phyloP scores from a whole-genome alignment of 2,113 vertebrate species.

The Odobenus rosmarus region DNA sequence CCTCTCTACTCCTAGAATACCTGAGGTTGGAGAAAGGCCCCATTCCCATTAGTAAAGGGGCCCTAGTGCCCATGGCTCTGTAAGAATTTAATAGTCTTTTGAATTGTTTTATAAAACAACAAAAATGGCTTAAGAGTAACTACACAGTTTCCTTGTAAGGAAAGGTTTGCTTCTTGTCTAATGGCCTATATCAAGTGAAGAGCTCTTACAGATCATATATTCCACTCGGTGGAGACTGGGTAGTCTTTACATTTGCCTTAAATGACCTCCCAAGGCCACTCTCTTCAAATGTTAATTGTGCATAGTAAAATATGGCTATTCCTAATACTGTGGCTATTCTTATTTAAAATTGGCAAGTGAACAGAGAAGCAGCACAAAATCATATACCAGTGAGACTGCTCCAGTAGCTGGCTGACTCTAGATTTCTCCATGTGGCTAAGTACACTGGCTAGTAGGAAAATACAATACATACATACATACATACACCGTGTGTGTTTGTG shows the following conservation, averaged over 20 bases:
- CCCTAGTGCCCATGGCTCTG: not conserved
- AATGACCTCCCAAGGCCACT: not conserved
- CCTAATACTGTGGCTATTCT: not conserved
- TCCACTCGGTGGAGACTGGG: not conserved
- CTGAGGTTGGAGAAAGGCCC: not conserved
- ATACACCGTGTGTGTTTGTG: not conserved
- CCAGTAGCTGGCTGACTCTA: not conserved
- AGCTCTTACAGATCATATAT: not conserved
- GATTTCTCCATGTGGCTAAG: not conserved
- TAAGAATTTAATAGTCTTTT: not conserved
- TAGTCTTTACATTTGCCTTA: not conserved
- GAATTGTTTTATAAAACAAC: constrained; percentile 22
- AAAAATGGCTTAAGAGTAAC: not conserved
- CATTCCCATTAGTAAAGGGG: not conserved
- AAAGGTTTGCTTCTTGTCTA: not conserved
- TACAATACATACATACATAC: not conserved
- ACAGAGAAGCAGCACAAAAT: not conserved
- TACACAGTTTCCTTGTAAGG: not conserved
- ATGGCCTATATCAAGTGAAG: not conserved
- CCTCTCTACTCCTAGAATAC: not conserved
- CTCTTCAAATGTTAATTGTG: not conserved
- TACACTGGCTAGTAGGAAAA: not conserved
- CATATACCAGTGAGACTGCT: not conserved
- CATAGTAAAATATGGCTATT: not conserved
- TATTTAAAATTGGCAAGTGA: not conserved